These are phyloP conservation scores for Semotilus atromaculatus DNA, from an alignment of 2,797 vertebrate species.

Conservation along the genomic window DNA sequence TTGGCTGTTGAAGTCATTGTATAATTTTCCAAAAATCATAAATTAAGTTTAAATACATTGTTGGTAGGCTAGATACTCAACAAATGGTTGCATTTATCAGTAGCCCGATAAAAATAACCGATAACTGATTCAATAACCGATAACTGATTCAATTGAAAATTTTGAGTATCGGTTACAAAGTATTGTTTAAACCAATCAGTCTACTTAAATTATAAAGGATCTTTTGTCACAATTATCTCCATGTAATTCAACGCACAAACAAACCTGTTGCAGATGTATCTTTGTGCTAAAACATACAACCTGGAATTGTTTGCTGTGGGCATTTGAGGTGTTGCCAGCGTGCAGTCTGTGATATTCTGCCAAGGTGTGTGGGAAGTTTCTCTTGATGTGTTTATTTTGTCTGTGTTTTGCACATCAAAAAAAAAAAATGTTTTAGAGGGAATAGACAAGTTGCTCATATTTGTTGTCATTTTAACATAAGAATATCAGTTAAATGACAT, in stretches of 20 bases:
- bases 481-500: constrained; percentile 9
- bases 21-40: not conserved
- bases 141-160: not conserved
- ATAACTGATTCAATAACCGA: not conserved
- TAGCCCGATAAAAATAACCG: not conserved
- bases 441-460: not conserved
- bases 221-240: not conserved
- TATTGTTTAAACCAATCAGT: not conserved
- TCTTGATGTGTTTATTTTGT: constrained; percentile 27
- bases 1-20: not conserved
- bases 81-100: not conserved
- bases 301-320: constrained; percentile 11
- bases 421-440: not conserved
- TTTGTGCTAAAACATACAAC: constrained; percentile 16
- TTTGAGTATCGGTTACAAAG: not conserved
- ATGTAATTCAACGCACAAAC: not conserved
- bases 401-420: not conserved
- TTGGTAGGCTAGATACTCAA: not conserved
- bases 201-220: not conserved
- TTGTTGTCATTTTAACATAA: not conserved
- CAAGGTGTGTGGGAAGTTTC: not conserved
- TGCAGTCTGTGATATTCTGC: constrained; percentile 11
- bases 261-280: constrained; percentile 2
- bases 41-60: not conserved
- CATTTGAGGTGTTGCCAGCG: constrained; percentile 14